These are phyloP conservation scores for Homarus gammarus DNA, from an alignment of 2,888 invertebrate species.

Conservation along the genomic window DNA sequence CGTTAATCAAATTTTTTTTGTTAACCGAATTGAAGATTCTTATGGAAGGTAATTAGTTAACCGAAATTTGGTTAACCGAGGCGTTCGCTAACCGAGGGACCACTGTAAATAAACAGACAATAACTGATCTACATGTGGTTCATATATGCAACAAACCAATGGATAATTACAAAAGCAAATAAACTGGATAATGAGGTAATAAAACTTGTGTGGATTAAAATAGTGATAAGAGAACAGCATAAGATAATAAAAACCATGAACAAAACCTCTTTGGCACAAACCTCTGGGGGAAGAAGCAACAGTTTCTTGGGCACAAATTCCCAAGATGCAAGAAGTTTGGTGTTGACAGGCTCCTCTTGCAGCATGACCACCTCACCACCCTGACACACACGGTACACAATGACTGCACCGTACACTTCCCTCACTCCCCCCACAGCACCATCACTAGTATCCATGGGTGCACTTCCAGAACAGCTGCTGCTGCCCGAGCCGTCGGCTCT, in stretches of 20 bases:
- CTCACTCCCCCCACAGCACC: constrained; percentile 45
- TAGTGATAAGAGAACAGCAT: no score
- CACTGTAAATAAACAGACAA: no score
- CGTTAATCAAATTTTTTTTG: no score
- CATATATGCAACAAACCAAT: no score
- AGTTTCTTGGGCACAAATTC: constrained; percentile 63
- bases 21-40: no score
- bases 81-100: no score
- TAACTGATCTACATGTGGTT: no score
- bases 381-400: constrained; percentile 61
- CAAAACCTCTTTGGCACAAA: constrained; percentile 12
- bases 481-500: constrained; percentile 33
- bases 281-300: constrained; percentile 64
- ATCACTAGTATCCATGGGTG: constrained; percentile 34
- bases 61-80: no score
- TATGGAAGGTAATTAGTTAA: no score
- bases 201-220: no score
- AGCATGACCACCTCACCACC: constrained; percentile 58
- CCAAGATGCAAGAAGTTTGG: constrained; percentile 60
- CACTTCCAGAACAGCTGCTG: constrained; percentile 29
- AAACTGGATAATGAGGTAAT: no score
- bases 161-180: no score
- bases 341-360: constrained; percentile 67
- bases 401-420: constrained; percentile 61
- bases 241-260: background rate